Percentiles rank a stretch among this genome's conserved stretches.
Evolutionary conservation across 2,113 vertebrate genomes (phyloP).

Genomic region (Brachionichthys hirsutus): DNA sequence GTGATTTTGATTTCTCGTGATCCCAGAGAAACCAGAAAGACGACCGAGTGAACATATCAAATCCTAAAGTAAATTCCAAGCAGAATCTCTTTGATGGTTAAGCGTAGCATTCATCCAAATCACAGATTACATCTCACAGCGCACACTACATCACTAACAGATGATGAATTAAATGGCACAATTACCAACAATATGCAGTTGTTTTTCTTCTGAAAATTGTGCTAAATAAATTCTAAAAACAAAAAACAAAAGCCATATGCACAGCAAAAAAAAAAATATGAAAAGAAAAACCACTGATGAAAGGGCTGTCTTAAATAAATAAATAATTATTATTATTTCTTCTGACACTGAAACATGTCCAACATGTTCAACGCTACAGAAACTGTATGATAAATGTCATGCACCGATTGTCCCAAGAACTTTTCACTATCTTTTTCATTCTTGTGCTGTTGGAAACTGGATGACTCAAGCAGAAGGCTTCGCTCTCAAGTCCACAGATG

Average conservation of each 20-base stretch:
- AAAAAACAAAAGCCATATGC: too few species aligned
- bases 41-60: slow-evolving; percentile 73
- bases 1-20: not conserved
- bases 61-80: slow-evolving; percentile 47
- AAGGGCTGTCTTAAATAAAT: too few species aligned
- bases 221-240: too few species aligned
- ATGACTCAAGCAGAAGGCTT: slow-evolving; percentile 45
- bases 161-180: too few species aligned
- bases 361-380: not conserved
- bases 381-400: slow-evolving; percentile 7
- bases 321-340: too few species aligned
- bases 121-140: too few species aligned
- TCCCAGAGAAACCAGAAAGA: slow-evolving; percentile 55
- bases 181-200: too few species aligned
- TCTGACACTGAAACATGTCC: not conserved
- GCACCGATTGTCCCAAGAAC: slow-evolving; percentile 19
- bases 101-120: not conserved
- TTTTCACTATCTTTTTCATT: slow-evolving; percentile 20
- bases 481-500: slow-evolving; percentile 52
- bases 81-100: slow-evolving; percentile 16
- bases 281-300: too few species aligned
- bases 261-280: too few species aligned
- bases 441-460: slow-evolving; percentile 32
- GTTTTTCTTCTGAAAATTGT: too few species aligned
- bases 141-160: too few species aligned